phyloP scores from a whole-genome alignment of 2,888 invertebrate genomes.

The Peribatodes rhomboidaria region DNA sequence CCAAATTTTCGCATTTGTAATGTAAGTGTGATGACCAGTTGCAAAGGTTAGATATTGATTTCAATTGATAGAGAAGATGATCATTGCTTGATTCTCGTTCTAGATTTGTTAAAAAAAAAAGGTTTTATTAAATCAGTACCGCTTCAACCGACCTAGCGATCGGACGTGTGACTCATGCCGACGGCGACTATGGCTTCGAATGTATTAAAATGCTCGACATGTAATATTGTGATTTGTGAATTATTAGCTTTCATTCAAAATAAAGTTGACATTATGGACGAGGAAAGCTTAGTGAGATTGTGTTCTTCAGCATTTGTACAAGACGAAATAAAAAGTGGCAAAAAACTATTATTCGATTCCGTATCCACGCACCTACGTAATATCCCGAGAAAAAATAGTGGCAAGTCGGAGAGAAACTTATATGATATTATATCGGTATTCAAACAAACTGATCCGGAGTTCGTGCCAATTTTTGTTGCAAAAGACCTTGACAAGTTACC shows the following conservation, averaged over 20 bases:
- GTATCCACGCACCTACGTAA: neutral
- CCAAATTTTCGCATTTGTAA: no score
- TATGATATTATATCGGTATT: conserved; percentile 9
- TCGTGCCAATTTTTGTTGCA: conserved; percentile 11
- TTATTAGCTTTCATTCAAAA: conserved; percentile 7
- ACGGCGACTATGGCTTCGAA: neutral
- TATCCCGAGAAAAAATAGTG: neutral
- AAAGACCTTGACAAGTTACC: conserved; percentile 15
- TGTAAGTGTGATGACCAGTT: no score
- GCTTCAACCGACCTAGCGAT: neutral
- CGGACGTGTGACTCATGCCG: neutral
- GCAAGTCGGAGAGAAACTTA: neutral
- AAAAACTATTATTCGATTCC: neutral
- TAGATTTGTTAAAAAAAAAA: no score
- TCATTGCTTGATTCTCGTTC: no score
- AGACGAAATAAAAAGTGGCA: conserved; percentile 5
- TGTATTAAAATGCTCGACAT: neutral
- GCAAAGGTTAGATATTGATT: no score
- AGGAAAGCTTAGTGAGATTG: conserved; percentile 12
- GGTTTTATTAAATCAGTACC: no score
- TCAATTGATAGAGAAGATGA: no score
- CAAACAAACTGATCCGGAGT: conserved; percentile 8
- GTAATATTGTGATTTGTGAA: conserved; percentile 13
- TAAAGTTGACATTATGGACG: conserved; percentile 16
- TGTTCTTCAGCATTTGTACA: conserved; percentile 7